Conservation (phyloP, 2,888 invertebrate genomes). For the Thalpophila matura region DNA sequence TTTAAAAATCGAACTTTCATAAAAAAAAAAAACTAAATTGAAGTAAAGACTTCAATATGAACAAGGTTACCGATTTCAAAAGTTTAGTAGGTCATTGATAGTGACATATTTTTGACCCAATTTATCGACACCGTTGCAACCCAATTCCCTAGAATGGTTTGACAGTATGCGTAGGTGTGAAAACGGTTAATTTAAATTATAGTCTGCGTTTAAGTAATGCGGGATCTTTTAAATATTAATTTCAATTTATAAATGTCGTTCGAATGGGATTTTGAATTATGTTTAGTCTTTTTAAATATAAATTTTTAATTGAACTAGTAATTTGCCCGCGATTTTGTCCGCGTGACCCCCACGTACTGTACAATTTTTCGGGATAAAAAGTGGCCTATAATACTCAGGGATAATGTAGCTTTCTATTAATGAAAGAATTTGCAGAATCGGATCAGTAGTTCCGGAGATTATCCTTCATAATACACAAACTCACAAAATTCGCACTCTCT, state of each 20-base stretch:
- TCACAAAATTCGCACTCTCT: too few species aligned
- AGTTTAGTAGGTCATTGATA: conserved; percentile 45
- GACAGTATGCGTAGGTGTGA: conserved; percentile 12
- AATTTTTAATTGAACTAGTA: too few species aligned
- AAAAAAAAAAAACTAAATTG: too few species aligned
- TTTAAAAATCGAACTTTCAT: conserved; percentile 29
- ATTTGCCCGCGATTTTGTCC: too few species aligned
- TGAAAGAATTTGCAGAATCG: too few species aligned
- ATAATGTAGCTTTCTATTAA: too few species aligned
- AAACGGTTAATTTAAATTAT: conserved; percentile 7
- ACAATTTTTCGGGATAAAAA: too few species aligned
- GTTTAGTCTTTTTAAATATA: too few species aligned
- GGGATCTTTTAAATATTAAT: not conserved
- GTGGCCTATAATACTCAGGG: too few species aligned
- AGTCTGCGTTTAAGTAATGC: not conserved
- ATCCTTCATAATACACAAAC: too few species aligned
- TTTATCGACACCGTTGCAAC: conserved; percentile 33
- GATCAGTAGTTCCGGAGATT: too few species aligned
- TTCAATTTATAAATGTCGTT: not conserved
- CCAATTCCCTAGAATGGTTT: conserved; percentile 33
- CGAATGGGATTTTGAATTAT: not conserved
- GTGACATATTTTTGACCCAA: conserved; percentile 38
- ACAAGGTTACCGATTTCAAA: conserved; percentile 33
- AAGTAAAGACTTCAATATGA: conserved; percentile 21
- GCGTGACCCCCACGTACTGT: too few species aligned